Conservation (phyloP, 2,113 vertebrate genomes). For the Eulemur rufifrons region DNA sequence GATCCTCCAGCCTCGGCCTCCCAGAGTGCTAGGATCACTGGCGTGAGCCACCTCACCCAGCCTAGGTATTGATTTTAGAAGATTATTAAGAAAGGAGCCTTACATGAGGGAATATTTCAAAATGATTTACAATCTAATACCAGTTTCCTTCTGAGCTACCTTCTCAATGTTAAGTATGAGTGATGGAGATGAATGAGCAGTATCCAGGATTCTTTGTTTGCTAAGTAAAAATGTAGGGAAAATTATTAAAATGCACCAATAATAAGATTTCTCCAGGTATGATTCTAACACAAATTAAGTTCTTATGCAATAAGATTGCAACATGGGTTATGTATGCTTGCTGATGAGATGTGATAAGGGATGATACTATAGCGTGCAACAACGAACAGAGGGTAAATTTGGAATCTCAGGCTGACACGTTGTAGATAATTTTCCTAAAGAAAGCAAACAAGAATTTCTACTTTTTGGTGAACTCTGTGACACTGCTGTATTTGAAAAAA, state of each 20-base stretch:
- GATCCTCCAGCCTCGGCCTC: too few species aligned
- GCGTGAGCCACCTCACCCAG: too few species aligned
- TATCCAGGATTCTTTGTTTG: neutral
- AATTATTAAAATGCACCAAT: neutral
- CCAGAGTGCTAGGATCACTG: too few species aligned
- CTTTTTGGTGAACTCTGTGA: neutral
- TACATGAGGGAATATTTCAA: neutral
- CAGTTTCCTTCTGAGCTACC: neutral
- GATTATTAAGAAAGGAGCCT: neutral
- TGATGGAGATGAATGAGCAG: neutral
- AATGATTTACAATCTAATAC: neutral
- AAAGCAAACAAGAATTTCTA: neutral
- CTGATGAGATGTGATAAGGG: neutral
- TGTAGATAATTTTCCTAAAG: neutral
- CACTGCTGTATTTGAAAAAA: neutral
- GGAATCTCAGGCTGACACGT: neutral
- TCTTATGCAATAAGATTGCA: neutral
- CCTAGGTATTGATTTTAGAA: neutral
- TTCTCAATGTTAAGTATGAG: neutral
- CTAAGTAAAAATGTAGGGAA: neutral
- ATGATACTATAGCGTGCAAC: neutral
- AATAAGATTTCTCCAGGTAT: neutral
- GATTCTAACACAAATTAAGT: neutral
- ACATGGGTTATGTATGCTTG: neutral
- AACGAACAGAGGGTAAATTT: neutral